Percentiles rank a stretch among this genome's conserved stretches.
phyloP scores from a whole-genome alignment of 2,797 vertebrate genomes.

The Chloroceryle inda region DNA sequence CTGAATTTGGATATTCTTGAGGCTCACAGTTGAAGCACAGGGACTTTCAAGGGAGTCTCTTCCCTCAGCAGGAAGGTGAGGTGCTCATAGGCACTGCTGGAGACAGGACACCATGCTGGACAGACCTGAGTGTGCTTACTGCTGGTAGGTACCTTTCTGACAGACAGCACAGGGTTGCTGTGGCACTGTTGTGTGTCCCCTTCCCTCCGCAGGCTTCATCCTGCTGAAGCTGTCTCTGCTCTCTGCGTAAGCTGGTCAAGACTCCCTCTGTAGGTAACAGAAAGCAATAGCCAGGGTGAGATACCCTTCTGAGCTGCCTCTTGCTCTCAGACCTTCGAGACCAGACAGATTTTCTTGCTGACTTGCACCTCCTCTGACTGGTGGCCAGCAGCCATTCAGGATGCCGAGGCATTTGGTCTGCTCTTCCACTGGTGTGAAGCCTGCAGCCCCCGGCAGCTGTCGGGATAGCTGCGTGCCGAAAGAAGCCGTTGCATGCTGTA shows the following conservation, averaged over 20 bases:
- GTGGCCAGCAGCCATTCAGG: background rate
- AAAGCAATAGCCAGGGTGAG: background rate
- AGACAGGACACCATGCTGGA: background rate
- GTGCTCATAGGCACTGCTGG: accelerated
- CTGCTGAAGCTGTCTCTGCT: background rate
- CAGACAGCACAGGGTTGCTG: background rate
- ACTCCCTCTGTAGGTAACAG: background rate
- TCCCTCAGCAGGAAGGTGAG: background rate
- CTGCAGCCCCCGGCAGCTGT: background rate
- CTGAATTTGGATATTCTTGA: background rate
- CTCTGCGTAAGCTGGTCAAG: background rate
- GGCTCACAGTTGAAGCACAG: background rate
- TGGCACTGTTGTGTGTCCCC: accelerated
- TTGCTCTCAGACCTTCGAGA: background rate
- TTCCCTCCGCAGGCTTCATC: accelerated
- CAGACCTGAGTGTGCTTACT: background rate
- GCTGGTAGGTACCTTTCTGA: background rate
- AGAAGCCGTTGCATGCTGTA: background rate
- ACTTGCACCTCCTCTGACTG: background rate
- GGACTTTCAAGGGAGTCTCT: background rate
- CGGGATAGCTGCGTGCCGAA: no score
- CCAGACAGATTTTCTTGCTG: background rate
- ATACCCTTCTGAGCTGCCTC: accelerated
- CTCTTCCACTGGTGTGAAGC: background rate
- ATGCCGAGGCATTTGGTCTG: background rate